These are phyloP conservation scores for Petaurus breviceps DNA, from an alignment of 2,113 vertebrate species.

Conservation along the genomic window DNA sequence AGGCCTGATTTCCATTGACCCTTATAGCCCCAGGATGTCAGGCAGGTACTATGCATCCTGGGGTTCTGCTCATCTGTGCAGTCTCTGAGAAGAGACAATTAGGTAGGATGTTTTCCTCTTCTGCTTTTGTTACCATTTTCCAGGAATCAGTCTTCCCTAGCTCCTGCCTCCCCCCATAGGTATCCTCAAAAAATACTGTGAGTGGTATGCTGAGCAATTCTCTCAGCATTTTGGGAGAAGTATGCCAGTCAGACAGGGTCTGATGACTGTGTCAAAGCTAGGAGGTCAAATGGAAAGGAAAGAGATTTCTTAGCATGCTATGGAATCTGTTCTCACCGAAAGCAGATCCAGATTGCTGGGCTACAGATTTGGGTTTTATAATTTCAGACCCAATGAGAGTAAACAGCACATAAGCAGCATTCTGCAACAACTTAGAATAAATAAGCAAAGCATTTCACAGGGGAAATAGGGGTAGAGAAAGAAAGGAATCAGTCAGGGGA, in stretches of 20 bases:
- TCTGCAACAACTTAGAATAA: not conserved
- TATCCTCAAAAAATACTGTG: not conserved
- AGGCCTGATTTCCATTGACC: not conserved
- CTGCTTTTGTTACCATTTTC: not conserved
- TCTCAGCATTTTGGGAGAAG: not conserved
- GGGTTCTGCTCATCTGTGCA: not conserved
- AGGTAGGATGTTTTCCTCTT: not conserved
- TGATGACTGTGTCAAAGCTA: not conserved
- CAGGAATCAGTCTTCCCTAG: not conserved
- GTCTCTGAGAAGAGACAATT: not conserved
- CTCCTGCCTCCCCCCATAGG: not conserved
- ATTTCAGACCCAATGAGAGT: not conserved
- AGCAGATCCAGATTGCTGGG: not conserved
- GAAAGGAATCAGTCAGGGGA: not conserved
- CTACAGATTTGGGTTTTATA: not conserved
- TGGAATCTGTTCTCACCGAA: not conserved
- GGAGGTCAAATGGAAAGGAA: not conserved
- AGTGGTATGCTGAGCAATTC: not conserved
- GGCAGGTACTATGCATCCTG: not conserved
- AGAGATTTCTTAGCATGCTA: not conserved
- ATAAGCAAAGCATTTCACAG: not conserved
- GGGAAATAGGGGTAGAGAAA: not conserved
- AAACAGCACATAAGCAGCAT: not conserved
- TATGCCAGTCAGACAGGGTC: not conserved
- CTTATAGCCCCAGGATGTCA: not conserved